Evolutionary conservation across 2,888 invertebrate species (phyloP).

Genomic region (Tholera decimalis): DNA sequence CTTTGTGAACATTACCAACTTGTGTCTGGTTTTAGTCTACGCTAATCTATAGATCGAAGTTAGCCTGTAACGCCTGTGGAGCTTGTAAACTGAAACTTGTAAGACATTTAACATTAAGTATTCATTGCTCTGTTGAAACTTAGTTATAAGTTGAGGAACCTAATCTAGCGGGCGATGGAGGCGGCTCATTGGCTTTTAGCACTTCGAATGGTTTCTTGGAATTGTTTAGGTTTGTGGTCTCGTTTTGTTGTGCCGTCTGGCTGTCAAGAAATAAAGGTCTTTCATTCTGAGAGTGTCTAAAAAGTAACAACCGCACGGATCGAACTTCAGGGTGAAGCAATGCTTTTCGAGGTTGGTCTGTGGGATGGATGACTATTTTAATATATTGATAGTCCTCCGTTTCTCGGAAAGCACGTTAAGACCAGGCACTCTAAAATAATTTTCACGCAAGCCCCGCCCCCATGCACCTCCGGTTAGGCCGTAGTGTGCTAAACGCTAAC

Average conservation of each 20-base stretch:
- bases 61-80: conserved; percentile 36
- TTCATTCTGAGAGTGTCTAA: background rate
- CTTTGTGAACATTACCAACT: conserved; percentile 35
- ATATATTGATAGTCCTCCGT: too few species aligned
- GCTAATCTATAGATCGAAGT: conserved; percentile 57
- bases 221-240: conserved; percentile 2
- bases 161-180: conserved; percentile 48
- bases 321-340: too few species aligned
- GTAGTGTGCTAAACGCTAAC: too few species aligned
- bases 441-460: too few species aligned
- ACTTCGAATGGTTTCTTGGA: background rate
- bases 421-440: too few species aligned
- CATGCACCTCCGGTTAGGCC: too few species aligned
- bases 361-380: too few species aligned
- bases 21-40: conserved; percentile 34
- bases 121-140: conserved; percentile 56
- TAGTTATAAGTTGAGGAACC: conserved; percentile 41
- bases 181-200: conserved; percentile 33
- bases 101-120: conserved; percentile 60
- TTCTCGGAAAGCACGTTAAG: too few species aligned
- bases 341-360: too few species aligned
- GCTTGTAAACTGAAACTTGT: conserved; percentile 55
- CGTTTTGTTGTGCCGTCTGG: background rate
- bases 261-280: background rate
- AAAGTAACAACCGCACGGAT: too few species aligned